Evolutionary conservation across 1,140 invertebrate genomes (phyloP).

Genomic region (Phthorimaea operculella): DNA sequence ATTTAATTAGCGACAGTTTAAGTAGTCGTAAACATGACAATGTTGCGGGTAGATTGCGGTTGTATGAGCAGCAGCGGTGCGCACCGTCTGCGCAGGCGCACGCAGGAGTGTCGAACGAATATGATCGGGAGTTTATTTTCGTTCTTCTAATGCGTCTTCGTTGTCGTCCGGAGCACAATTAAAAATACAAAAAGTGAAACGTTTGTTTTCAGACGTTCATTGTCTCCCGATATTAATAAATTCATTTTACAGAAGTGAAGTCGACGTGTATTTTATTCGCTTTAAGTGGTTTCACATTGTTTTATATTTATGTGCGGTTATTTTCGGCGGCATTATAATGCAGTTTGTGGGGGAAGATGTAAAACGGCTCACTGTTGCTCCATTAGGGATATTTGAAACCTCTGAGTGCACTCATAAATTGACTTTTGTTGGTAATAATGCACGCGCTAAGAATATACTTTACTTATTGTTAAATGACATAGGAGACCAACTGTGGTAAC

Average conservation of each 20-base stretch:
- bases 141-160: conserved; percentile 62
- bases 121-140: conserved; percentile 63
- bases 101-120: conserved; percentile 52
- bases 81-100: not conserved
- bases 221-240: conserved; percentile 67
- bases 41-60: too few species aligned
- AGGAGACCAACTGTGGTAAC: too few species aligned
- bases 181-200: conserved; percentile 66
- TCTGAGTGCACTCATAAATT: conserved; percentile 65
- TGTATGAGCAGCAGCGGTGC: conserved; percentile 1
- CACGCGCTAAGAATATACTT: conserved; percentile 38
- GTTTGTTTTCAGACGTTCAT: conserved; percentile 66
- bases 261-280: conserved; percentile 67
- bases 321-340: conserved; percentile 66
- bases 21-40: conserved; percentile 25
- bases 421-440: conserved; percentile 58
- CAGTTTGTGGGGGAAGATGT: conserved; percentile 64
- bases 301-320: conserved; percentile 68
- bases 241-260: conserved; percentile 66
- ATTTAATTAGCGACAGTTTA: conserved; percentile 38
- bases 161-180: conserved; percentile 62
- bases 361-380: conserved; percentile 58
- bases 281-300: conserved; percentile 69
- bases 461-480: not conserved
- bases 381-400: conserved; percentile 67